These are phyloP conservation scores for Onychostoma macrolepis DNA, from an alignment of 2,113 vertebrate genomes.

Conservation along the genomic window DNA sequence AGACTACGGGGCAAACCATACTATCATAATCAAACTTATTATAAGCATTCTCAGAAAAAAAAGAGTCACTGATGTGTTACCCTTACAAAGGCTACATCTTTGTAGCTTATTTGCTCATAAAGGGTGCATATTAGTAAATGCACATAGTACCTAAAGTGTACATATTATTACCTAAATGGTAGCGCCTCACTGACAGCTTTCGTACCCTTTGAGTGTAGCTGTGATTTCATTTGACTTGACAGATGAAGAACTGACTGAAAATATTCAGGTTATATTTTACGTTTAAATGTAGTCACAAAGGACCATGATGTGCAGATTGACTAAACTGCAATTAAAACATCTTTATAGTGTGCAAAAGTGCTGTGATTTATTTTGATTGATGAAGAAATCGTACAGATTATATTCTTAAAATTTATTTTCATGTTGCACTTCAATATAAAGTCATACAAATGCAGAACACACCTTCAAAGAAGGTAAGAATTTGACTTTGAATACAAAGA, in stretches of 20 bases:
- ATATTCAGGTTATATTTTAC: neutral
- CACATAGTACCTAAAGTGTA: no score
- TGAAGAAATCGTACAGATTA: neutral
- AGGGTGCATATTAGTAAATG: no score
- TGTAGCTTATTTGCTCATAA: neutral
- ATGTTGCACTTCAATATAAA: neutral
- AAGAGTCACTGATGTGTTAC: neutral
- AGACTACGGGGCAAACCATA: neutral
- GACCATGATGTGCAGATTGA: neutral
- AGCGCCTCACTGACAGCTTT: neutral
- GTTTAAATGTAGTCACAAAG: neutral
- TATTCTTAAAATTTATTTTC: neutral
- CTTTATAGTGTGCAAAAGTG: neutral
- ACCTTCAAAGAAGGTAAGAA: no score
- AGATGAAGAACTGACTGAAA: neutral
- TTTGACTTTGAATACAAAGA: no score
- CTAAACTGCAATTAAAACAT: slow-evolving; percentile 16
- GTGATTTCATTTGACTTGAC: neutral
- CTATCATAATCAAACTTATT: neutral
- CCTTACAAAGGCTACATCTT: neutral
- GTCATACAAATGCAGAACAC: no score
- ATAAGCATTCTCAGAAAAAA: neutral
- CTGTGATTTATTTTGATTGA: neutral
- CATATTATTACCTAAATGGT: neutral
- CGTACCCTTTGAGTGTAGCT: neutral